These are phyloP conservation scores for Subanguina moxae DNA, from an alignment of 1,140 invertebrate species.

Conservation along the genomic window DNA sequence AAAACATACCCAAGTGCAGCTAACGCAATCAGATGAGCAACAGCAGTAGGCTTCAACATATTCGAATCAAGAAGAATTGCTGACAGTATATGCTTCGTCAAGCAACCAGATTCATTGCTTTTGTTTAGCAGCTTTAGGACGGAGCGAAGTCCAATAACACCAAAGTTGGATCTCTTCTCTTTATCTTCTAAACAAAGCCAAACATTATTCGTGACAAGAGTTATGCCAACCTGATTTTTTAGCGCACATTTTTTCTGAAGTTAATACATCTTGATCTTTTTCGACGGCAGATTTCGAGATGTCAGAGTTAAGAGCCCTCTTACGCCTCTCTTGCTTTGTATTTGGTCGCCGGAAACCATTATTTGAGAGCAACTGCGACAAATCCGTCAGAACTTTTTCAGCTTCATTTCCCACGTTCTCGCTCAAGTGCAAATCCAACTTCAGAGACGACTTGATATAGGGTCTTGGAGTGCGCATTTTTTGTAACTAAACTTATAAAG, in stretches of 20 bases:
- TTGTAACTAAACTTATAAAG: background rate
- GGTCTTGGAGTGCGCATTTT: background rate
- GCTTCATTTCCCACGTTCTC: background rate
- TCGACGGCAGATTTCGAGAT: too few species aligned
- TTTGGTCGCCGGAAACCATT: background rate
- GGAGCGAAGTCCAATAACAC: background rate
- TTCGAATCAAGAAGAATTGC: background rate
- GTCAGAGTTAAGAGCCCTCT: too few species aligned
- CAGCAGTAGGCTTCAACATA: background rate
- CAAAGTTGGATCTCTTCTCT: background rate
- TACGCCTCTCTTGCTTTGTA: too few species aligned
- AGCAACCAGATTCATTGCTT: background rate
- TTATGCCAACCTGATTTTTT: too few species aligned
- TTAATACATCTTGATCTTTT: too few species aligned
- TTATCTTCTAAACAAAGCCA: too few species aligned
- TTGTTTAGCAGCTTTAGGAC: background rate
- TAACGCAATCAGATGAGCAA: background rate
- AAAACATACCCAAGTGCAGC: background rate
- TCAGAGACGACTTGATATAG: conserved; percentile 1
- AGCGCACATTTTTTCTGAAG: too few species aligned
- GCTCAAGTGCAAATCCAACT: background rate
- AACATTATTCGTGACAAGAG: too few species aligned
- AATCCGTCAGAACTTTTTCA: background rate
- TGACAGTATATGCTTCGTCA: background rate
- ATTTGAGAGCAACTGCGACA: background rate